phyloP scores from a whole-genome alignment of 92 coral and sea anemone genomes.

The Blastomussa wellsi region DNA sequence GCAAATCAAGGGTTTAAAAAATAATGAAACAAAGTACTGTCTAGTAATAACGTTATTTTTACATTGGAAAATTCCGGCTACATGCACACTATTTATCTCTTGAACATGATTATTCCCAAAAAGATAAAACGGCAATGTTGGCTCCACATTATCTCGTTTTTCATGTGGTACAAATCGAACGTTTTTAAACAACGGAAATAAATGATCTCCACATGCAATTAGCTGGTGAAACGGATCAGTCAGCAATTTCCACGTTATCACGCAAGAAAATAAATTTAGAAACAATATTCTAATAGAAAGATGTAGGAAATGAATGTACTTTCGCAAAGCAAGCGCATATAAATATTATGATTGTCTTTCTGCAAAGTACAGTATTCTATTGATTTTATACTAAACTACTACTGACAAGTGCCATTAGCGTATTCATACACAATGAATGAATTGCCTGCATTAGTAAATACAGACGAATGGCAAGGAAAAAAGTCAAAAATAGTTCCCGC shows the following conservation, averaged over 20 bases:
- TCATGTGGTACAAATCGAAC: not conserved
- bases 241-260: not conserved
- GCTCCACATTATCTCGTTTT: not conserved
- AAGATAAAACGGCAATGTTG: not conserved
- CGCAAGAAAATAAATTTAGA: not conserved
- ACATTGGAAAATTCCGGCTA: not conserved
- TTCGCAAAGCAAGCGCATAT: not conserved
- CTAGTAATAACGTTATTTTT: not conserved
- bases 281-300: slow-evolving; percentile 9
- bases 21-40: not conserved
- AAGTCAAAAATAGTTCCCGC: not conserved
- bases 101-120: not conserved
- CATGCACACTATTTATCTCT: not conserved
- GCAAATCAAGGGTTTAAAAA: not conserved
- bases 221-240: not conserved
- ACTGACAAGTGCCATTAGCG: slow-evolving; percentile 3
- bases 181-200: slow-evolving; percentile 17
- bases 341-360: not conserved
- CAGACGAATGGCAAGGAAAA: not conserved
- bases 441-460: not conserved
- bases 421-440: not conserved
- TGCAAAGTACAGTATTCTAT: slow-evolving; percentile 6
- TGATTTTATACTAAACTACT: not conserved
- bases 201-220: not conserved
- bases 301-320: slow-evolving; percentile 4